phyloP scores from a whole-genome alignment of 2,113 vertebrate genomes.

The Scortum barcoo region DNA sequence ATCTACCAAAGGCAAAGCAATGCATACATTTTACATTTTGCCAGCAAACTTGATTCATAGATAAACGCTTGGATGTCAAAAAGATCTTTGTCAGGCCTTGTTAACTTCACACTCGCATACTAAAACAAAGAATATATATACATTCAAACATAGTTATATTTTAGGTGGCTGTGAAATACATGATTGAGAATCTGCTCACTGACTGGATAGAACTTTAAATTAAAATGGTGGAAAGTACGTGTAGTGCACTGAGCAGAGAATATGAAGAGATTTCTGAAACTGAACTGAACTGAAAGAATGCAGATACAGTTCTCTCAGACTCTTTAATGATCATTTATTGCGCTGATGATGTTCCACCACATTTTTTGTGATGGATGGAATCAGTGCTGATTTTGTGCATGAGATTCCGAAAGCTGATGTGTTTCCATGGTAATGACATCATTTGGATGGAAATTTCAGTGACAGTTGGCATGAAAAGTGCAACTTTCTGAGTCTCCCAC shows the following conservation, averaged over 20 bases:
- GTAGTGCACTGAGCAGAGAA: neutral
- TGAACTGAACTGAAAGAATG: no score
- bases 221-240: neutral
- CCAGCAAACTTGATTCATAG: neutral
- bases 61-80: constrained; percentile 11
- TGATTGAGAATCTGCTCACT: neutral
- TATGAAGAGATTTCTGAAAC: constrained; percentile 6
- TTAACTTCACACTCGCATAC: neutral
- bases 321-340: neutral
- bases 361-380: constrained; percentile 13
- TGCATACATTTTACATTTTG: neutral
- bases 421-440: constrained; percentile 46
- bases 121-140: neutral
- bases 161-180: neutral
- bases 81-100: neutral
- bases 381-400: constrained; percentile 4
- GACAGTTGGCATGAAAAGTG: constrained; percentile 12
- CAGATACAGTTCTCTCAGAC: no score
- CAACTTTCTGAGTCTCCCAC: constrained; percentile 9
- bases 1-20: neutral
- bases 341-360: neutral
- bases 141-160: neutral
- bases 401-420: constrained; percentile 9
- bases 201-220: neutral
- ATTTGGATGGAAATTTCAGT: constrained; percentile 27